Evolutionary conservation across 2,113 vertebrate genomes (phyloP), one percentile per base, ranked within the genome.

Genomic region (Peromyscus leucopus): DNA sequence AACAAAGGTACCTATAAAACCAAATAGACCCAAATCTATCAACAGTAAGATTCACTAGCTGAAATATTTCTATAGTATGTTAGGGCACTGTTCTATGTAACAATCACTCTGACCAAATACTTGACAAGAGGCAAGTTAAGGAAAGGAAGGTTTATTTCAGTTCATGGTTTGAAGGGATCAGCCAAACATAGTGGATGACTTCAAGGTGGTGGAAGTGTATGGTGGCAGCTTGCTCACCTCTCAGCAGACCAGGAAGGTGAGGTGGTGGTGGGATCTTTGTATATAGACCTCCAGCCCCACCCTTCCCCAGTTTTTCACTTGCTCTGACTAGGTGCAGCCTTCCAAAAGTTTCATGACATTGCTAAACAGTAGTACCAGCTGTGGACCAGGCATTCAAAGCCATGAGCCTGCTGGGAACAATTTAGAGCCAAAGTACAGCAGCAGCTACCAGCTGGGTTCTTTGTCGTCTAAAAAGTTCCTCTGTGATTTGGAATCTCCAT

Each of bases 391-490:
- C 24, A 57, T 42, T 59, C 69, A 72, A 74, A 57, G 22, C n/a
- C 51, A 89, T 59, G 87, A 59, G 9, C n/a, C 69, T 74, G 6
- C 22, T 72, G 33, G 36, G 51, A 28, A 59, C 22, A 74, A 11
- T 21, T 28, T 55, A 46, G 83, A 85, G 59, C 16, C 46, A 10
- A 46, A 65, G 82, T 2, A 7, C 17, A 74, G 8, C 8, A 39
- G 69, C 1, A 93, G 0, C 3, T 92, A 67, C 22, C 28, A 94
- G n/a, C 59, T 75, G 75, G 24, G 8, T 89, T 83, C 46, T 94
- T 92, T 57, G 10, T 74, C 85, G 63, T 90, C 51, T 93, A 83
- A 72, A 51, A 94, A 59, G 11, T 82, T 79, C 33, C 36, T 90
- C 84, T 93, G 16, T 76, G 80, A 51, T 65, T 88, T 42, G 55